Conservation (phyloP, 2,888 invertebrate species). For the Thecophora atra region DNA sequence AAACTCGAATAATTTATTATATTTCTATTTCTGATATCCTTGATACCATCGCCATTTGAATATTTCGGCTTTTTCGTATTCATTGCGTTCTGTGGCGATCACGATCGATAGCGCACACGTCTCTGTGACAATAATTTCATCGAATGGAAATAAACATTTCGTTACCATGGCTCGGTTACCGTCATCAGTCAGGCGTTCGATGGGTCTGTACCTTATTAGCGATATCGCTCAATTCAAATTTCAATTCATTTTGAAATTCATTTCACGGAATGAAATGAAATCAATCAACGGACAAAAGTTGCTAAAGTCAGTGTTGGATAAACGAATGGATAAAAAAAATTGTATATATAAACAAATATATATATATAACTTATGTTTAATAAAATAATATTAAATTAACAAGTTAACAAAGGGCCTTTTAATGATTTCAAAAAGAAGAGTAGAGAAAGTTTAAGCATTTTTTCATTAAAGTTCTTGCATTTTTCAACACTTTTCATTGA, state of each 20-base stretch:
- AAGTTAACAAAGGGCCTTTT: background rate
- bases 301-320: slow-evolving; percentile 6
- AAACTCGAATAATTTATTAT: background rate
- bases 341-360: background rate
- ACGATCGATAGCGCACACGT: background rate
- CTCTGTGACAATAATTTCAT: background rate
- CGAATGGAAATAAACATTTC: background rate
- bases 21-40: background rate
- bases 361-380: background rate
- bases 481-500: slow-evolving; percentile 10
- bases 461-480: background rate
- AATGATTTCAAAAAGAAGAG: too few species aligned
- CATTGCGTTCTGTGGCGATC: background rate
- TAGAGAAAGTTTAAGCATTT: too few species aligned
- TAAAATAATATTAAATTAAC: background rate
- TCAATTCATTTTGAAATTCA: background rate
- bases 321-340: background rate
- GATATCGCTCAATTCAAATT: background rate
- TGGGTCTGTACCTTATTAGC: too few species aligned
- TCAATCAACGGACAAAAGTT: background rate
- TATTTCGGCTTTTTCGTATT: background rate
- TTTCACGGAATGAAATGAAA: background rate
- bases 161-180: too few species aligned
- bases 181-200: background rate
- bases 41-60: background rate